Evolutionary conservation across 2,797 vertebrate species (phyloP).

Genomic region (Triplophysa yarkandensis): DNA sequence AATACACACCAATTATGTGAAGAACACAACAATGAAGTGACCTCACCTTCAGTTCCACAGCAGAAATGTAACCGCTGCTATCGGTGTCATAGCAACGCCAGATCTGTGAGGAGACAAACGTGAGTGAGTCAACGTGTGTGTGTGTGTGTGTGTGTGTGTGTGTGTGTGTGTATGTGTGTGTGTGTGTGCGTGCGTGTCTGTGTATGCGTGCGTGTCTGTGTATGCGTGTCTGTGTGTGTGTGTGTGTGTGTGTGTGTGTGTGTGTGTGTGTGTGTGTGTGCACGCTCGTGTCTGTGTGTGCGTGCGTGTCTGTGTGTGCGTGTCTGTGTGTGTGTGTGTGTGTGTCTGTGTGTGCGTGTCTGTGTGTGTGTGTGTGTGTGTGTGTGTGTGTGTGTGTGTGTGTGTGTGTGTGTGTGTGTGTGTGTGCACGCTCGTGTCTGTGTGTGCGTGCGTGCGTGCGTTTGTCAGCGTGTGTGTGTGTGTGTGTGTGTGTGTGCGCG

Average conservation of each 20-base stretch:
- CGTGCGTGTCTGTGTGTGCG: too few relatives aligned
- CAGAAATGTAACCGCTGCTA: conserved; percentile 92
- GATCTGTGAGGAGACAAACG: conserved; percentile 73
- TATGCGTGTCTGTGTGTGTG: neutral
- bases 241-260: neutral
- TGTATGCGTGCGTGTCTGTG: neutral
- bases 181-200: neutral
- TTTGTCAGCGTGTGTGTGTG: neutral
- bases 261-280: too few relatives aligned
- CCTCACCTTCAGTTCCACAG: conserved; percentile 78
- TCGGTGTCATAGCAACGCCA: conserved; percentile 91
- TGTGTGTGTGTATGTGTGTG: neutral
- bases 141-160: neutral
- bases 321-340: neutral
- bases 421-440: too few relatives aligned
- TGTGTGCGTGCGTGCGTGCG: fast-evolving
- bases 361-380: neutral
- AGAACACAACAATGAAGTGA: neutral
- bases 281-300: neutral
- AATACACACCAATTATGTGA: too few relatives aligned
- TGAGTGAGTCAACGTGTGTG: neutral
- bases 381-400: fast-evolving
- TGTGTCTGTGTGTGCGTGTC: neutral
- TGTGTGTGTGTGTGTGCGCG: neutral
- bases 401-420: neutral